Evolutionary conservation across 2,888 invertebrate species (phyloP).

Genomic region (Athalia cordata): DNA sequence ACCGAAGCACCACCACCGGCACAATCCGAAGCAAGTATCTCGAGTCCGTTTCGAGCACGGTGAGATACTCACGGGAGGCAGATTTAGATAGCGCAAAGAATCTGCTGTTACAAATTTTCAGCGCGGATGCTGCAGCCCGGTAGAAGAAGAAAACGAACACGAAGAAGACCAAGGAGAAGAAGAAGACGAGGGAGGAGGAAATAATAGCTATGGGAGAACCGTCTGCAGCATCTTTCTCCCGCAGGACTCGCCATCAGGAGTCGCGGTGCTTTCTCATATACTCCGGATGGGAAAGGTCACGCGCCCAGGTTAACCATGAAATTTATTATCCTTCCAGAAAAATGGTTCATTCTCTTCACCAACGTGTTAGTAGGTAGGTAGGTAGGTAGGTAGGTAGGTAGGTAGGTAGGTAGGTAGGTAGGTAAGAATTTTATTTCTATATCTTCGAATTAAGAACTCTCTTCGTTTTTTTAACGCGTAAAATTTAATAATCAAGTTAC

Average conservation of each 20-base stretch:
- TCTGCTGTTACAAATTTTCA: slow-evolving; percentile 46
- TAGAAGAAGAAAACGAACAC: not conserved
- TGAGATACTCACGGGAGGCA: slow-evolving; percentile 50
- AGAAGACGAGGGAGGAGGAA: not conserved
- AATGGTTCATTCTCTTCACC: slow-evolving; percentile 16
- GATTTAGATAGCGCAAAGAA: slow-evolving; percentile 55
- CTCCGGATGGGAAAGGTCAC: slow-evolving; percentile 22
- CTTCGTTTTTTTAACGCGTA: too few species aligned
- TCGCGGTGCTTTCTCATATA: not conserved
- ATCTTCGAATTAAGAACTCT: too few species aligned
- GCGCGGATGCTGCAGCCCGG: not conserved
- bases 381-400: not conserved
- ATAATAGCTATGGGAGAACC: not conserved
- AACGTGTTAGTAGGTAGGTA: not conserved
- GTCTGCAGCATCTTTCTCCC: not conserved
- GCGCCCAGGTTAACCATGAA: slow-evolving; percentile 20
- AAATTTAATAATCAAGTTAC: too few species aligned
- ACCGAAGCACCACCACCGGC: slow-evolving; percentile 38
- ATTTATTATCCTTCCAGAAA: slow-evolving; percentile 26
- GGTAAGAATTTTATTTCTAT: too few species aligned
- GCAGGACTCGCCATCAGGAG: not conserved
- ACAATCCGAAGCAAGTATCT: slow-evolving; percentile 1
- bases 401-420: too few species aligned
- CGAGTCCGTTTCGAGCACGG: too few species aligned
- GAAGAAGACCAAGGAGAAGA: not conserved